phyloP scores from a whole-genome alignment of 1,140 invertebrate species.

The Bombus pascuorum region DNA sequence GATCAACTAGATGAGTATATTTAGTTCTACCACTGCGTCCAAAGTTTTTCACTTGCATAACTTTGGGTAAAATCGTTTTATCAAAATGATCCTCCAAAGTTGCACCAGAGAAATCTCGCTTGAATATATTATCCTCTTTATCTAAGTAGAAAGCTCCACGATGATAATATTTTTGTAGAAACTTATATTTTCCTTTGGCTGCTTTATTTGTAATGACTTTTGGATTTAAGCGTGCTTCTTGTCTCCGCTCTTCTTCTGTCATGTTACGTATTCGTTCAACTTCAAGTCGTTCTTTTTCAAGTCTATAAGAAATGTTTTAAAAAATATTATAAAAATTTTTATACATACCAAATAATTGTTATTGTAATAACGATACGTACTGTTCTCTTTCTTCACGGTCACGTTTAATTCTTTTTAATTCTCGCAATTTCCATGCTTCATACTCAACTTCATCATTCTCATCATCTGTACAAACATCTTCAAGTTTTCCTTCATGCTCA shows the following conservation, averaged over 20 bases:
- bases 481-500: constrained; percentile 87
- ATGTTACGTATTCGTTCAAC: constrained; percentile 96
- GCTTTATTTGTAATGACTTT: constrained; percentile 97
- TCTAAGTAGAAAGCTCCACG: constrained; percentile 99
- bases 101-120: constrained; percentile 97
- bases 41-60: constrained; percentile 99
- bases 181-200: constrained; percentile 99
- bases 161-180: constrained; percentile 99
- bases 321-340: background rate
- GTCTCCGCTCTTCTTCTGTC: constrained; percentile 97
- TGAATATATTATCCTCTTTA: constrained; percentile 95
- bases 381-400: constrained; percentile 97
- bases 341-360: constrained; percentile 6
- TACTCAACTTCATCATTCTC: constrained; percentile 99
- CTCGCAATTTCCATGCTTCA: constrained; percentile 98
- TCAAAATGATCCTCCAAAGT: constrained; percentile 99
- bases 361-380: constrained; percentile 83
- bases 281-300: constrained; percentile 94
- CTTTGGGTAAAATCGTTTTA: constrained; percentile 98
- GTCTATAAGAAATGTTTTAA: constrained; percentile 74
- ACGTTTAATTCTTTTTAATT: constrained; percentile 97
- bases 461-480: constrained; percentile 97
- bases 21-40: constrained; percentile 99
- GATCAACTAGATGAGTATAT: constrained; percentile 99
- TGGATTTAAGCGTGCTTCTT: constrained; percentile 95